A percentile compares a stretch with the other conserved stretches of the same genome.
Evolutionary conservation across 1,140 invertebrate species (phyloP).

Genomic region (Helicoverpa zea): DNA sequence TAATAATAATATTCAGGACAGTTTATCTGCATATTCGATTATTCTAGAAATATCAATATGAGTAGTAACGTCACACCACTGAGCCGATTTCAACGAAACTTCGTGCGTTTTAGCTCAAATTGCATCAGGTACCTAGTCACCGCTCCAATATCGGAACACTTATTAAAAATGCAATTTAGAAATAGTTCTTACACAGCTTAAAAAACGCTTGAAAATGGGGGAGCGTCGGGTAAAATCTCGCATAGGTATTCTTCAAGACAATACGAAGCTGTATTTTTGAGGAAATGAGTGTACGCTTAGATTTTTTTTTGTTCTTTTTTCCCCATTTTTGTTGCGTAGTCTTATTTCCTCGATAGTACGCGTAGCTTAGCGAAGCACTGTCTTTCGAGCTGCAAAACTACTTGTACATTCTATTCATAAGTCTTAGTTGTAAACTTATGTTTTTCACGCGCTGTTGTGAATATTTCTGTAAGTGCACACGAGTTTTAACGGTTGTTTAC

Average conservation of each 20-base stretch:
- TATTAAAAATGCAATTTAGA: constrained; percentile 40
- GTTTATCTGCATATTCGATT: neutral
- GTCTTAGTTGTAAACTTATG: constrained; percentile 40
- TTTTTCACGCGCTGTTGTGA: constrained; percentile 46
- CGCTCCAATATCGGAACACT: neutral
- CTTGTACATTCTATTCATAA: constrained; percentile 48
- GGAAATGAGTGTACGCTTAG: constrained; percentile 24
- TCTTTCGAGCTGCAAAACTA: constrained; percentile 31
- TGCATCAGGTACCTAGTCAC: constrained; percentile 30
- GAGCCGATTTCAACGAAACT: constrained; percentile 22
- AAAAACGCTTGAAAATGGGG: constrained; percentile 18
- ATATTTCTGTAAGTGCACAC: constrained; percentile 26
- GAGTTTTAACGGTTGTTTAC: constrained; percentile 8
- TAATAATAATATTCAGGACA: neutral
- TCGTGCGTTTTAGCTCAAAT: constrained; percentile 22
- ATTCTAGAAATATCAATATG: neutral
- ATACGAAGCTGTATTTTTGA: constrained; percentile 40
- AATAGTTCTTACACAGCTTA: constrained; percentile 4
- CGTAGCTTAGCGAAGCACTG: constrained; percentile 19
- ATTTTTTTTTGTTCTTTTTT: constrained; percentile 28
- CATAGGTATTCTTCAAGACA: constrained; percentile 41
- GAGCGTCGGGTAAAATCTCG: constrained; percentile 29
- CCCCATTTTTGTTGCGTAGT: neutral
- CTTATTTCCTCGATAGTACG: constrained; percentile 40
- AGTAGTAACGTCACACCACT: neutral